Base-by-base conservation (phyloP, 2,888 invertebrate genomes). In the Epicampocera succincta region DNA sequence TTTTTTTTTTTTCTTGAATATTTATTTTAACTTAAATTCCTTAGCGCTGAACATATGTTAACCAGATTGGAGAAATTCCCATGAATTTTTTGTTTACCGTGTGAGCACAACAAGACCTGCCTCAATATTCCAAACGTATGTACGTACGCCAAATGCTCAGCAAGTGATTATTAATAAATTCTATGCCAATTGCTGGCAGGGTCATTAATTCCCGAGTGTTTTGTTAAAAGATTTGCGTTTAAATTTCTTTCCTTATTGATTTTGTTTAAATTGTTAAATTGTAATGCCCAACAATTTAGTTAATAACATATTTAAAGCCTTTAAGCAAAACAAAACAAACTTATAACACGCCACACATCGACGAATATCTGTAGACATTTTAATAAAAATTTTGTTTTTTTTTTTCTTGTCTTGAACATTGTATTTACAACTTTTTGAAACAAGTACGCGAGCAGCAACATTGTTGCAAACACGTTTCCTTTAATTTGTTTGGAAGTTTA, bases 401-500 rank as follows among this genome's bases (percentile, higher is more conserved):
- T 13, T 25, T 19, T 29, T 6, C n/a, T n/a, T n/a, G n/a, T n/a
- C n/a, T n/a, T n/a, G n/a, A n/a, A n/a, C n/a, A 42, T 60, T 75
- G 12, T 42, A 13, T 42, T 33, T 33, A 38, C 66, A 50, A 60
- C 29, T 33, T 44, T 60, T 73, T 73, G 25, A 29, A 61, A 38
- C 68, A 44, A 68, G 21, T 66, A 54, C 33, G 44, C 21, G 21
- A 63, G 4, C 11, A 15, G 69, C 81, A 77, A 81, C 73, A 77
- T 69, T 81, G 77, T 77, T 73, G 77, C 77, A 25, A 81, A 73
- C 81, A 65, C 48, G 73, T 77, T 81, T 77, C 2, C 15, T 9
- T 38, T 46, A 25, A 54, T 54, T 52, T 71, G 25, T 25, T 46
- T 38, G n/a, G 25, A 21, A n/a, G 1, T 60, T 46, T 29, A 1